These are phyloP conservation scores for Catharus ustulatus DNA, from an alignment of 2,797 vertebrate species.

Conservation along the genomic window DNA sequence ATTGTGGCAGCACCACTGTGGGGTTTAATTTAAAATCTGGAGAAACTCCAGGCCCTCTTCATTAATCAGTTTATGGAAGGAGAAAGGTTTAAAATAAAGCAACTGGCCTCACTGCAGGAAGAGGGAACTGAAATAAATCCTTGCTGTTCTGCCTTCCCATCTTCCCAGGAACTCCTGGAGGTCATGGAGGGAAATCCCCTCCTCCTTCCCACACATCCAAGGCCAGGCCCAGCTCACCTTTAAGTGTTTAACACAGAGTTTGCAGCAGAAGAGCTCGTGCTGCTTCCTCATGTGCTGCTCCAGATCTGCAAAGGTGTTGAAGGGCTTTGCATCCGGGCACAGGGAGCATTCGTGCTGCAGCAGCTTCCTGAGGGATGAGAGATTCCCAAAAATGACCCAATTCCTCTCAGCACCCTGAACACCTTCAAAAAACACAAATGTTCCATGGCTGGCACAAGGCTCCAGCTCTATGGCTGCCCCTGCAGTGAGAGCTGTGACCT, in stretches of 20 bases:
- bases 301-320: slow-evolving; percentile 89
- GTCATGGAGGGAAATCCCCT: not conserved
- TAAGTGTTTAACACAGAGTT: slow-evolving; percentile 92
- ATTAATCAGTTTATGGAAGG: not conserved
- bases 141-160: not conserved
- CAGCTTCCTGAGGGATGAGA: slow-evolving; percentile 81
- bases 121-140: not conserved
- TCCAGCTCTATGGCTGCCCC: not conserved
- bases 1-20: not conserved
- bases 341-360: slow-evolving; percentile 87
- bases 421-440: not conserved
- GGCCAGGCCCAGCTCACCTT: slow-evolving; percentile 79
- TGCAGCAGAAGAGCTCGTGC: slow-evolving; percentile 96
- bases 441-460: not conserved
- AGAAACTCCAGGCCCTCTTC: not conserved
- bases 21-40: not conserved
- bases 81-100: not conserved
- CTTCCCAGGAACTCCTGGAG: not conserved
- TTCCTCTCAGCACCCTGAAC: not conserved
- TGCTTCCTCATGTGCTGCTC: slow-evolving; percentile 97
- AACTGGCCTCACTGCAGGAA: not conserved
- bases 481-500: not conserved
- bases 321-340: slow-evolving; percentile 87
- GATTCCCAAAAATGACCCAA: not conserved
- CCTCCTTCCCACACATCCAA: not conserved